Evolutionary conservation across 2,888 invertebrate genomes (phyloP).

Genomic region (Maniola hyperantus): DNA sequence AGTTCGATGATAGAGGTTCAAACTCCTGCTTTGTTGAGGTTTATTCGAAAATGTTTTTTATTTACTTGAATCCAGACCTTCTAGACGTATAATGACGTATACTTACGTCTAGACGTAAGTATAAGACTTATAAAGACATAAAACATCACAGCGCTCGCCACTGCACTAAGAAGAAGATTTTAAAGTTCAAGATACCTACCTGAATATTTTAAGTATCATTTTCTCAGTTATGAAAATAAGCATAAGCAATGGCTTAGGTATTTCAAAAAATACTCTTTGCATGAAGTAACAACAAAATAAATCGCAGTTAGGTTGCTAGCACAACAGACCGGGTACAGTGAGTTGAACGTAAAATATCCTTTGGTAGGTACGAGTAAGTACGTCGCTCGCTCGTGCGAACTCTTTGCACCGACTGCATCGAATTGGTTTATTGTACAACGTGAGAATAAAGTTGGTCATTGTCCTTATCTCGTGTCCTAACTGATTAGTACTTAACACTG

Average conservation of each 20-base stretch:
- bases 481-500: slow-evolving; percentile 70
- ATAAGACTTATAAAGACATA: no score
- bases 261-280: no score
- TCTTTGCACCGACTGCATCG: slow-evolving; percentile 44
- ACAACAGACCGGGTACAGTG: slow-evolving; percentile 13
- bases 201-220: no score
- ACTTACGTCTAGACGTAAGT: no score
- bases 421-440: slow-evolving; percentile 55
- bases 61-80: no score
- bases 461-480: slow-evolving; percentile 69
- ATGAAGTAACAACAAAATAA: not conserved
- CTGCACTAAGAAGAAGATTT: no score
- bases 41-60: not conserved
- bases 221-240: no score
- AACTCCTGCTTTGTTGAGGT: not conserved
- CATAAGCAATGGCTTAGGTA: no score
- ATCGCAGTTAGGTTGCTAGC: not conserved
- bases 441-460: slow-evolving; percentile 63
- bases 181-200: no score
- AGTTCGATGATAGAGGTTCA: no score
- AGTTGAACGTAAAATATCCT: slow-evolving; percentile 47
- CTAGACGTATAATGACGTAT: no score
- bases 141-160: no score
- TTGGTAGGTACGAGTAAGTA: slow-evolving; percentile 32
- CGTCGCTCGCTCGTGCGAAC: slow-evolving; percentile 64